Conservation (phyloP, 1,140 invertebrate species). For the Bombus haemorrhoidalis region DNA sequence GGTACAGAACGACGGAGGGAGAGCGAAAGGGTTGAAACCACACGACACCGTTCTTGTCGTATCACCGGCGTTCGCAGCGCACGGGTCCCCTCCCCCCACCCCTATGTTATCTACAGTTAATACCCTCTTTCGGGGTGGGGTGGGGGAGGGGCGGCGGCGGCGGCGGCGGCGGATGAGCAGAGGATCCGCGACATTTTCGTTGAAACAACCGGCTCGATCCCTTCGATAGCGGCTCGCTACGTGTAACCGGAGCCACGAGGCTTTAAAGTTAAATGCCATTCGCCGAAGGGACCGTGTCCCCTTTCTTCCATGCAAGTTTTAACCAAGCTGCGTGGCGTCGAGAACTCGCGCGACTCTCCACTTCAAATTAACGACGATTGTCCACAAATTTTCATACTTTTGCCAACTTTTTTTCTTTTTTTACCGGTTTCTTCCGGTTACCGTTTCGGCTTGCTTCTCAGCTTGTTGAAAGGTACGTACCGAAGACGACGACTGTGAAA, state of each 20-base stretch:
- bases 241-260: conserved; percentile 7
- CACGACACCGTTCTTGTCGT: conserved; percentile 43
- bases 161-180: conserved; percentile 28
- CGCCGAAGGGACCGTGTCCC: neutral
- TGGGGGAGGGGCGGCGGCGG: too few species aligned
- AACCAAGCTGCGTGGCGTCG: neutral
- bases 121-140: conserved; percentile 53
- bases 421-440: neutral
- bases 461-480: too few species aligned
- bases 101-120: conserved; percentile 75
- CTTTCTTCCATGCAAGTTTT: neutral
- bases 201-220: neutral
- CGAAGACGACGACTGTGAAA: too few species aligned
- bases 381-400: neutral
- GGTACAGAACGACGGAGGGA: neutral
- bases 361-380: too few species aligned
- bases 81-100: conserved; percentile 33
- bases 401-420: neutral
- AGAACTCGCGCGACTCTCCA: neutral
- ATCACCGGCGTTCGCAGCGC: conserved; percentile 37
- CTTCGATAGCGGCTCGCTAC: neutral
- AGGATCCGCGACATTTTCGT: neutral
- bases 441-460: neutral
- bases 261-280: conserved; percentile 29
- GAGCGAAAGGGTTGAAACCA: conserved; percentile 75